phyloP scores from a whole-genome alignment of 2,797 vertebrate genomes.

The Rallus crepitans region DNA sequence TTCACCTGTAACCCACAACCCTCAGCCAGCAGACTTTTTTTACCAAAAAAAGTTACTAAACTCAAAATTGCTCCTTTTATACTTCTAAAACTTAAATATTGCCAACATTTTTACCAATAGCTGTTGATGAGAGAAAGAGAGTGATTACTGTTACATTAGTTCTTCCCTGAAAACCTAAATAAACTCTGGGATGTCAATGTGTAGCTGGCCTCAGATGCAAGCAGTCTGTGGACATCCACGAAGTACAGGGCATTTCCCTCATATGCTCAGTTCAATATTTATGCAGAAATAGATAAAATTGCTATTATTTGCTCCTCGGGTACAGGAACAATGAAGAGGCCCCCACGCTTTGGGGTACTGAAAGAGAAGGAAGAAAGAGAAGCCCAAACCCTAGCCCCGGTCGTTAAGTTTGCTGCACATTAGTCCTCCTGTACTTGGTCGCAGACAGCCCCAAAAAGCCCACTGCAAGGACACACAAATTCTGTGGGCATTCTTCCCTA shows the following conservation, averaged over 20 bases:
- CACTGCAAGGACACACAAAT: not conserved
- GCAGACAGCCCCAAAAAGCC: not conserved
- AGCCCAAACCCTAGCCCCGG: not conserved
- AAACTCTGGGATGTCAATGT: not conserved
- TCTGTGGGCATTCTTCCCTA: not conserved
- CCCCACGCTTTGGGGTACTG: not conserved
- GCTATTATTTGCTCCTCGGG: not conserved
- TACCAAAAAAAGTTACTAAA: not conserved
- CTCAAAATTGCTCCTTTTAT: not conserved
- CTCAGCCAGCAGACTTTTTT: not conserved
- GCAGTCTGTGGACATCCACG: not conserved
- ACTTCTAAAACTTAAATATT: not conserved
- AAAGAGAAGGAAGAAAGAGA: not conserved
- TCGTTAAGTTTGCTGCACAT: not conserved
- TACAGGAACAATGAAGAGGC: not conserved
- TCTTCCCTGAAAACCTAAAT: not conserved
- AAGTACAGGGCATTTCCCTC: not conserved
- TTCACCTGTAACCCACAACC: not conserved
- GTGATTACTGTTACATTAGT: not conserved
- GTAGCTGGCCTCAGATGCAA: not conserved
- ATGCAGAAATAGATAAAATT: not conserved
- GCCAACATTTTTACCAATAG: not conserved
- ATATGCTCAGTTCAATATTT: not conserved
- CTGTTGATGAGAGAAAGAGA: not conserved
- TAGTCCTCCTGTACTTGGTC: not conserved